These are phyloP conservation scores for Luperina nickerlii DNA, from an alignment of 2,888 invertebrate genomes.

Conservation along the genomic window DNA sequence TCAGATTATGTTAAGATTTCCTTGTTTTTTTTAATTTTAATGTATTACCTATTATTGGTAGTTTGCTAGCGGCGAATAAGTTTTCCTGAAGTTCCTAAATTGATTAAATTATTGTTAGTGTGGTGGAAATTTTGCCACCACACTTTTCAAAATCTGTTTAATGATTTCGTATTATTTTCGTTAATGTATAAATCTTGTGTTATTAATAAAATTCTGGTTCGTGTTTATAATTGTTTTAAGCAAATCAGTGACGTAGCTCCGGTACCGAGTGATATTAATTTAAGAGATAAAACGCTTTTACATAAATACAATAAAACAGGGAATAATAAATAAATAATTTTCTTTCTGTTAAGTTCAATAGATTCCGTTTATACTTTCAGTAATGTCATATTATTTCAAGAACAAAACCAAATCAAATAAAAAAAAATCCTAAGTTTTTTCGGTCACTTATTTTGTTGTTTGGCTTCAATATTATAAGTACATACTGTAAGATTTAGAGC, in stretches of 20 bases:
- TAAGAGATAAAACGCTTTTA: too few relatives aligned
- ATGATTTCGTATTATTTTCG: neutral
- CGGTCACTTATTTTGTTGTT: neutral
- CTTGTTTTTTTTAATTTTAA: neutral
- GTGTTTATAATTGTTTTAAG: neutral
- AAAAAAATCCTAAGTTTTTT: neutral
- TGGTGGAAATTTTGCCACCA: too few relatives aligned
- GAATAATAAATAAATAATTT: neutral
- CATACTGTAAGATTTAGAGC: constrained; percentile 11
- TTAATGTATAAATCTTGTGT: neutral
- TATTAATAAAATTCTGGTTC: neutral
- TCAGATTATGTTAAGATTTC: neutral
- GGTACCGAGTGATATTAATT: neutral
- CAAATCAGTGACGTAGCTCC: neutral
- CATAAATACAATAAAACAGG: neutral
- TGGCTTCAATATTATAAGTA: neutral
- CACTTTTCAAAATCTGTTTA: neutral
- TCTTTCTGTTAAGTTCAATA: neutral
- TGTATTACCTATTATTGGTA: constrained; percentile 4
- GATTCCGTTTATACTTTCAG: neutral
- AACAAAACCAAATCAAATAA: neutral
- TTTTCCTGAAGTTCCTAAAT: constrained; percentile 28
- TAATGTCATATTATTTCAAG: neutral
- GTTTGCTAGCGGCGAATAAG: constrained; percentile 7
- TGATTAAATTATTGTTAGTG: neutral